Base-by-base conservation (phyloP, 2,888 invertebrate species). In the Agonopterix alstromeriana region DNA sequence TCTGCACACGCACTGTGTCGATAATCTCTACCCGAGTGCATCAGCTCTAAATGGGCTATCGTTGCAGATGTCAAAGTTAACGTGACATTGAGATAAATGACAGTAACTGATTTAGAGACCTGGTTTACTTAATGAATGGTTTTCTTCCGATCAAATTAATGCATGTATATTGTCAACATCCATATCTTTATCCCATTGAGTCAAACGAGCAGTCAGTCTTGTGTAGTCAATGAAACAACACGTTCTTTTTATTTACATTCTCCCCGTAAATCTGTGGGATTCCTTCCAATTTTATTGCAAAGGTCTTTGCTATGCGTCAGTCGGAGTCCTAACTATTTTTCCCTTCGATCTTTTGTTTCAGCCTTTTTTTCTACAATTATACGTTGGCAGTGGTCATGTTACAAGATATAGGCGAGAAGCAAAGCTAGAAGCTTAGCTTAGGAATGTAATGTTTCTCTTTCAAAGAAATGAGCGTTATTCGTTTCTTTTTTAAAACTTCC, bases 11-110 rank as follows among this genome's bases (percentile, higher is more conserved):
- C 46, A 51, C 50, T 46, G 65, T 64, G 63, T 60, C 59, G 72
- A 72, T 70, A 69, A 67, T 65, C 67, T 60, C 53, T 40, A 49
- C 45, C 48, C 53, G 51, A 53, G 42, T 43, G 43, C 58, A 58
- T 53, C 53, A 58, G 63, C 49, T 61, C 63, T 65, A 63, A 61
- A 67, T 49, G 47, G 43, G 49, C 53, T 73, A 73, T 27, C 27
- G 70, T 65, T 62, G 54, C 58, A 61, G 60, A 49, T 61, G 66
- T 69, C 68, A 71, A 65, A 69, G 64, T 61, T 67, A 67, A 58
- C 59, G 58, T 52, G 60, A 63, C 59, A 55, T 56, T 58, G 61
- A 42, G 42, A 11, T 42, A 38, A 38, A 27, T 27, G 27, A 5
- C 27, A 27, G 27, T 27, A 27, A 27, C 27, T 3, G 27, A 27